Evolutionary conservation across 2,888 invertebrate species (phyloP).

Genomic region (Tinea semifulvella): DNA sequence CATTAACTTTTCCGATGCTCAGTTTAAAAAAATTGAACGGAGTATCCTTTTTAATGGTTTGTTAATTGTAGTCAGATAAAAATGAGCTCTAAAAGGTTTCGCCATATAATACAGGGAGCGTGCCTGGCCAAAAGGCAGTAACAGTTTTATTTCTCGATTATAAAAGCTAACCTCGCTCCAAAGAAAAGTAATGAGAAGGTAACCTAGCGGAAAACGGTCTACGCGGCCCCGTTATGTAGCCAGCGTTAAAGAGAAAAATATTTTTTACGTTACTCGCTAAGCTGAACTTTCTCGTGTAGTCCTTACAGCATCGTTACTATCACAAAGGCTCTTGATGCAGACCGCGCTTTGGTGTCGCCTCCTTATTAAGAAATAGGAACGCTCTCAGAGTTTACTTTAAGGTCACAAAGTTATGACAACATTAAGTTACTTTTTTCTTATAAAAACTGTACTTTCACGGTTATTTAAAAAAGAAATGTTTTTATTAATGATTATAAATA

Average conservation of each 20-base stretch:
- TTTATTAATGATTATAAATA: too few species aligned
- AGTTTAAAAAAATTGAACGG: not conserved
- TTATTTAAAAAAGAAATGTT: too few species aligned
- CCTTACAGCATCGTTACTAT: conserved; percentile 29
- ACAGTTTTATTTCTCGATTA: conserved; percentile 26
- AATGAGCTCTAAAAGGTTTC: conserved; percentile 21
- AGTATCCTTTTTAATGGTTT: conserved; percentile 20
- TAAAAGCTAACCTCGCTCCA: conserved; percentile 56
- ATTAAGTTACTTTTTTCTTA: conserved; percentile 1
- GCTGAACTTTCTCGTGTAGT: conserved; percentile 30
- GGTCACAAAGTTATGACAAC: conserved; percentile 24
- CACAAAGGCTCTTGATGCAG: conserved; percentile 31
- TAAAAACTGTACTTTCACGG: too few species aligned
- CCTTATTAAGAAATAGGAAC: conserved; percentile 41
- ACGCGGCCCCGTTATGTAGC: conserved; percentile 35
- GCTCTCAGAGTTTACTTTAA: conserved; percentile 42
- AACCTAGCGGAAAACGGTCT: conserved; percentile 58
- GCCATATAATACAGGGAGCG: not conserved
- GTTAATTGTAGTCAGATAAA: too few species aligned
- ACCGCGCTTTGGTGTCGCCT: conserved; percentile 30
- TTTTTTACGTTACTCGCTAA: conserved; percentile 46
- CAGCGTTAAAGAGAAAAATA: conserved; percentile 41
- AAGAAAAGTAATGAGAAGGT: conserved; percentile 61
- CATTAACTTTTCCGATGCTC: conserved; percentile 28
- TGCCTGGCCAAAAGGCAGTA: not conserved